Percentiles rank a stretch among this genome's conserved stretches.
Evolutionary conservation across 2,797 vertebrate species (phyloP).

Genomic region (Micrastur ruficollis): DNA sequence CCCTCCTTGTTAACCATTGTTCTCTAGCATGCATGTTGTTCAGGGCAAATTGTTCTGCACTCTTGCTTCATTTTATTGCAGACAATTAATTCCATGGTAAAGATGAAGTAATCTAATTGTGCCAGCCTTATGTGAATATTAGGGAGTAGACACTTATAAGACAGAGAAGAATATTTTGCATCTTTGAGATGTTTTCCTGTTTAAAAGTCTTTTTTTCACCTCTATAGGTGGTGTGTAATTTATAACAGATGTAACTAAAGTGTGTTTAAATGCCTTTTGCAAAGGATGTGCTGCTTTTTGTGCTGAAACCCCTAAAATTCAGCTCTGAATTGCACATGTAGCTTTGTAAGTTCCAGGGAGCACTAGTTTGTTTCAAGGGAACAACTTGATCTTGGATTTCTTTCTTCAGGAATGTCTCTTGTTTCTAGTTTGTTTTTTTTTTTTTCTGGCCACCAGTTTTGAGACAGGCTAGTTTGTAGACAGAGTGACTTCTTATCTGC

Average conservation of each 20-base stretch:
- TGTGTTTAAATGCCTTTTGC: not conserved
- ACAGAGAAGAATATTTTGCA: not conserved
- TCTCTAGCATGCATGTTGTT: not conserved
- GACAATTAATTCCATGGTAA: not conserved
- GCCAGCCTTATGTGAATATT: not conserved
- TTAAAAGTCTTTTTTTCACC: not conserved
- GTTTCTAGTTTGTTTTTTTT: not conserved
- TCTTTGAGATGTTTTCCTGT: not conserved
- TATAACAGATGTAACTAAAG: not conserved
- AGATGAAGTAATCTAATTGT: not conserved
- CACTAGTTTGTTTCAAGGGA: not conserved
- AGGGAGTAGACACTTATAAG: not conserved
- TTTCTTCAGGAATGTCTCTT: not conserved
- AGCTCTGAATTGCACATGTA: not conserved
- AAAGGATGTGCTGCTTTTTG: not conserved
- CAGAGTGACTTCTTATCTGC: not conserved
- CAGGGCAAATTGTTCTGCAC: not conserved
- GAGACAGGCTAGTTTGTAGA: not conserved
- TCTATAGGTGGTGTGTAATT: not conserved
- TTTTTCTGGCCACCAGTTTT: not conserved
- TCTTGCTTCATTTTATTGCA: conserved; percentile 3
- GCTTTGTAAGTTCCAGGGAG: not conserved
- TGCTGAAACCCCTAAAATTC: not conserved
- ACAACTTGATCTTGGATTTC: not conserved
- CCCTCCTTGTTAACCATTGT: conserved; percentile 9